phyloP scores from a whole-genome alignment of 2,797 vertebrate genomes.

The Mico argentatus region DNA sequence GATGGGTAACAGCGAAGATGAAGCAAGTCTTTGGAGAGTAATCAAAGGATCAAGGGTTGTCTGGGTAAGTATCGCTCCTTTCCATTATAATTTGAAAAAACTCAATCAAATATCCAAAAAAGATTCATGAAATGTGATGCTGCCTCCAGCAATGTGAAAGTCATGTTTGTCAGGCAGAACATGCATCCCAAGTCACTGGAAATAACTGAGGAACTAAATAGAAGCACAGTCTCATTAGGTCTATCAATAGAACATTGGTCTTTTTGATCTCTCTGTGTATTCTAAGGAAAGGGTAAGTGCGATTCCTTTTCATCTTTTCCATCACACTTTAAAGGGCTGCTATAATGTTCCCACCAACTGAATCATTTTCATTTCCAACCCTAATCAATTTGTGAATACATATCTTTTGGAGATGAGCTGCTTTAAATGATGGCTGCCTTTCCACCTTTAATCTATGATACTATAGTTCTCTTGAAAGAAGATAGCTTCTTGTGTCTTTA shows the following conservation, averaged over 20 bases:
- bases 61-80: not conserved
- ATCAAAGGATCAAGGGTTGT: not conserved
- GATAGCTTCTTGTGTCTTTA: constrained; percentile 86
- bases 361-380: constrained; percentile 90
- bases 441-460: constrained; percentile 90
- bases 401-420: constrained; percentile 88
- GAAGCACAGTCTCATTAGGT: constrained; percentile 82
- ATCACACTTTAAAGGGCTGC: constrained; percentile 87
- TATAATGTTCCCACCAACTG: constrained; percentile 88
- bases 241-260: constrained; percentile 83
- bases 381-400: constrained; percentile 91
- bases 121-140: constrained; percentile 6
- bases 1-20: not conserved
- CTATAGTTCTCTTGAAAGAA: constrained; percentile 87
- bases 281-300: constrained; percentile 86
- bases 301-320: constrained; percentile 88
- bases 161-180: constrained; percentile 31
- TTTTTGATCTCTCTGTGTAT: constrained; percentile 87
- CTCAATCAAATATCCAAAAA: constrained; percentile 3
- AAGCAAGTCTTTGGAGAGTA: not conserved
- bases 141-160: constrained; percentile 24
- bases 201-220: constrained; percentile 76
- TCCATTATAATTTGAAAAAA: constrained; percentile 43
- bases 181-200: constrained; percentile 62
- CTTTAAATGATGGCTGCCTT: constrained; percentile 88